Evolutionary conservation across 2,888 invertebrate genomes (phyloP).

Genomic region (Salticus scenicus): DNA sequence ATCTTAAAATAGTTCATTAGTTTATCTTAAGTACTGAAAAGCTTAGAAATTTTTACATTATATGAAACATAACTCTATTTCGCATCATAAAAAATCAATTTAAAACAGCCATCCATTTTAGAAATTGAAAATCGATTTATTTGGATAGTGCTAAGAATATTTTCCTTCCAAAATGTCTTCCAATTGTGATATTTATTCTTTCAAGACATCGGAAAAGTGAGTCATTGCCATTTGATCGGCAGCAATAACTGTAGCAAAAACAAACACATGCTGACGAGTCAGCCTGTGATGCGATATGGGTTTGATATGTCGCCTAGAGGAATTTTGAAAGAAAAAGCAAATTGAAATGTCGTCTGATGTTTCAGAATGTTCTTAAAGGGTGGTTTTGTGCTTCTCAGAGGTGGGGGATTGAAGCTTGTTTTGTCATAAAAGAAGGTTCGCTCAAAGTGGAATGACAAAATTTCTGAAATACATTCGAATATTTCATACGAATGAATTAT

Average conservation of each 20-base stretch:
- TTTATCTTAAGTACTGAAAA: too few relatives aligned
- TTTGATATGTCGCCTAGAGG: background rate
- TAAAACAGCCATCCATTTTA: too few relatives aligned
- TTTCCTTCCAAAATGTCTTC: background rate
- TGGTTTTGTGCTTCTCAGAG: background rate
- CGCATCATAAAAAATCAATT: too few relatives aligned
- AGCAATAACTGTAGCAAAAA: background rate
- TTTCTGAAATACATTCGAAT: too few relatives aligned
- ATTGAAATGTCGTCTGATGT: slow-evolving; percentile 1
- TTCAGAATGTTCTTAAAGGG: background rate
- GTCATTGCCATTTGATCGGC: background rate
- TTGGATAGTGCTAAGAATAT: too few relatives aligned
- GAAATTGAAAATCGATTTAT: too few relatives aligned
- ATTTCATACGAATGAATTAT: too few relatives aligned
- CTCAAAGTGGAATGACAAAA: too few relatives aligned
- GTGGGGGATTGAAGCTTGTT: background rate
- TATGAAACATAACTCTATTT: too few relatives aligned
- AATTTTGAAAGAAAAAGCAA: background rate
- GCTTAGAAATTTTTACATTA: too few relatives aligned
- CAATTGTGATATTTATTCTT: background rate
- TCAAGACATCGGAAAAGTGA: background rate
- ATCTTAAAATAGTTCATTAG: too few relatives aligned
- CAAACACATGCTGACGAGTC: background rate
- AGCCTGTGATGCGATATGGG: background rate
- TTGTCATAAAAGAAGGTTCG: too few relatives aligned